Conservation (phyloP, 2,888 invertebrate genomes). For the Drosophila nr. fundita region DNA sequence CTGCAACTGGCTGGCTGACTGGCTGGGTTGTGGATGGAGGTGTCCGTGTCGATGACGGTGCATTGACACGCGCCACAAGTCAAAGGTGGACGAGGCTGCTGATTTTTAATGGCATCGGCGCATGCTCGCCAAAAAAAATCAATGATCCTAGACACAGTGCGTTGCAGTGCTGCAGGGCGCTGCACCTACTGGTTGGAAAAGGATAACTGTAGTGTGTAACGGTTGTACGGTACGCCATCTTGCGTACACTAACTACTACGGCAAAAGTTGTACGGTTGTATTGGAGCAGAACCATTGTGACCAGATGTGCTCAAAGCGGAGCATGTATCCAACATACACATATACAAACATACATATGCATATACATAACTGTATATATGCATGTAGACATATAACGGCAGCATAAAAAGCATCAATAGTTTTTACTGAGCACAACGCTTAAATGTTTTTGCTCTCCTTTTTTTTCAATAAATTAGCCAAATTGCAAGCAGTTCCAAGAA, state of each 20-base stretch:
- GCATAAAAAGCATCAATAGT: constrained; percentile 9
- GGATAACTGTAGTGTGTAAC: constrained; percentile 57
- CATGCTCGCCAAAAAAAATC: constrained; percentile 68
- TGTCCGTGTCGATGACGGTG: constrained; percentile 54
- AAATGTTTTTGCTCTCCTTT: constrained; percentile 34
- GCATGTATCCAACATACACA: constrained; percentile 4
- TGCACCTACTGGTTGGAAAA: constrained; percentile 48
- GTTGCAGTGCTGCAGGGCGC: constrained; percentile 25
- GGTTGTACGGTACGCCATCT: constrained; percentile 73
- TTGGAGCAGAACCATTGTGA: constrained; percentile 39
- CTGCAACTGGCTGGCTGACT: constrained; percentile 14
- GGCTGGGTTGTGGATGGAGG: constrained; percentile 3
- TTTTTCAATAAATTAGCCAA: constrained; percentile 31
- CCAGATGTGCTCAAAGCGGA: constrained; percentile 15
- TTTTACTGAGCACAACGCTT: constrained; percentile 28
- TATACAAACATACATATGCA: constrained; percentile 8
- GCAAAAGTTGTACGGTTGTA: constrained; percentile 67
- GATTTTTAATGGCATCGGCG: constrained; percentile 45
- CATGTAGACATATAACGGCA: not conserved
- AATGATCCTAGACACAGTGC: constrained; percentile 63
- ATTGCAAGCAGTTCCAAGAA: constrained; percentile 33
- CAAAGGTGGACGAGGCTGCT: constrained; percentile 32
- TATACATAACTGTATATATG: constrained; percentile 1
- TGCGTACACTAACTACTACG: constrained; percentile 74
- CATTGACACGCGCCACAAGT: constrained; percentile 74